A percentile compares a stretch with the other conserved stretches of the same genome.
Conservation (phyloP, 35 echinoderm and acorn worm genomes). For the Anneissia japonica region DNA sequence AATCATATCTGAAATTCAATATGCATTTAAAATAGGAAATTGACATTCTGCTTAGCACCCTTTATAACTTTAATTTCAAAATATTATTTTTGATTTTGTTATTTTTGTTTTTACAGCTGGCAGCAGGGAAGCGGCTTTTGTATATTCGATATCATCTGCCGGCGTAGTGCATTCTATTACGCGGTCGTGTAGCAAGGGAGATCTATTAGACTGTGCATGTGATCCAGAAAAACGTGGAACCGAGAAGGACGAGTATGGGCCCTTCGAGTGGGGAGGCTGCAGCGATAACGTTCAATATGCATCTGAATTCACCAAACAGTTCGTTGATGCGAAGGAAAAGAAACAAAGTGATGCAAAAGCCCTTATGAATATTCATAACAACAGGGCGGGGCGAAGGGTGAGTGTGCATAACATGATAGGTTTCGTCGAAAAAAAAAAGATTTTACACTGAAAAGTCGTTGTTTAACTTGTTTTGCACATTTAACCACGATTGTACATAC, state of each 20-base stretch:
- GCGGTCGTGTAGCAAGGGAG: slow-evolving; percentile 79
- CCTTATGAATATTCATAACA: slow-evolving; percentile 93
- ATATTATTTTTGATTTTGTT: background rate
- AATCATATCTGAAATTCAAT: no score
- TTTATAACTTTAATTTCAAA: no score
- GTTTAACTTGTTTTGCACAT: no score
- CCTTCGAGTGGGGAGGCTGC: slow-evolving; percentile 86
- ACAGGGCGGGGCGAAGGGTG: slow-evolving; percentile 79
- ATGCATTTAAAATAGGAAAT: no score
- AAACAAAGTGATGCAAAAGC: slow-evolving; percentile 72
- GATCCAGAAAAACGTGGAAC: slow-evolving; percentile 72
- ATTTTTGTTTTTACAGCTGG: slow-evolving; percentile 20
- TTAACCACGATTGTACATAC: no score
- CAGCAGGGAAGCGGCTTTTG: slow-evolving; percentile 81
- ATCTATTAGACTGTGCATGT: slow-evolving; percentile 74
- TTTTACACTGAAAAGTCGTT: background rate
- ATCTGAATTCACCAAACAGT: slow-evolving; percentile 64
- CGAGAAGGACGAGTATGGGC: slow-evolving; percentile 45
- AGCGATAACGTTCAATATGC: slow-evolving; percentile 90
- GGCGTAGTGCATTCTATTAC: slow-evolving; percentile 82
- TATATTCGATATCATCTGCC: slow-evolving; percentile 80
- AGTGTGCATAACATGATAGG: no score
- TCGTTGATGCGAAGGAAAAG: slow-evolving; percentile 74
- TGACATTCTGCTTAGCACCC: no score
- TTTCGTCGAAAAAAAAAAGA: background rate